A percentile compares a stretch with the other conserved stretches of the same genome.
Conservation (phyloP, 2,888 invertebrate species). For the Drosophila acutilabella region DNA sequence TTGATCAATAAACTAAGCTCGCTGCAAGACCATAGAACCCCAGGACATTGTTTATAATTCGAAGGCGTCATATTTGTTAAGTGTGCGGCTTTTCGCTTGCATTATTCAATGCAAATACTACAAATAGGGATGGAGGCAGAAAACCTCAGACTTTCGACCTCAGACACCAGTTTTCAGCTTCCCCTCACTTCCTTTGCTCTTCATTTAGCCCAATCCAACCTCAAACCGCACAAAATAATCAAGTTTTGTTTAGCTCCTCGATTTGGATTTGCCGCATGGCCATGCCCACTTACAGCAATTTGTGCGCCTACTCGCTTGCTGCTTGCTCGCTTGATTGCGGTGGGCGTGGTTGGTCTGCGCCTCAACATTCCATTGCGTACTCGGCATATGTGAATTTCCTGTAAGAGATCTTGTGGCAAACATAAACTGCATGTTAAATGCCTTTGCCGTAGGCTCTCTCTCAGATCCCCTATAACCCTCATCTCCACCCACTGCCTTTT, state of each 20-base stretch:
- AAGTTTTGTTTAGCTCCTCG: conserved; percentile 84
- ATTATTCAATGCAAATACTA: conserved; percentile 64
- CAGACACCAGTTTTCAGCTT: conserved; percentile 47
- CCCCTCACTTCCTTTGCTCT: no score
- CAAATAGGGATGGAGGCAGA: conserved; percentile 17
- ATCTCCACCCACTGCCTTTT: no score
- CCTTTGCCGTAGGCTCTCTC: conserved; percentile 59
- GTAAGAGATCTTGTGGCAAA: conserved; percentile 83
- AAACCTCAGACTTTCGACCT: conserved; percentile 42
- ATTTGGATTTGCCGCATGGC: conserved; percentile 83
- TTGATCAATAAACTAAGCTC: conserved; percentile 43
- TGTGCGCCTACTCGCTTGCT: conserved; percentile 61
- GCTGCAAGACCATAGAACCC: background rate
- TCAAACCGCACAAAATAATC: conserved; percentile 83
- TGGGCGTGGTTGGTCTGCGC: conserved; percentile 49
- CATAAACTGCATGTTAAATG: conserved; percentile 82
- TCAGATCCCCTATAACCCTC: background rate
- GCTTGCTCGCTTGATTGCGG: conserved; percentile 27
- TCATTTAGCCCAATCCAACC: background rate
- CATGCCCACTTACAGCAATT: conserved; percentile 82
- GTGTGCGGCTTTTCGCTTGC: conserved; percentile 62
- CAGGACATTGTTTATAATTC: conserved; percentile 59
- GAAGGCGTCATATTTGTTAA: conserved; percentile 71
- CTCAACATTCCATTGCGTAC: conserved; percentile 50
- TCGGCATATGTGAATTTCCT: conserved; percentile 76